Percentiles rank a stretch among this genome's conserved stretches.
phyloP scores from a whole-genome alignment of 1,140 invertebrate species.

The Xylocopa sonorina region DNA sequence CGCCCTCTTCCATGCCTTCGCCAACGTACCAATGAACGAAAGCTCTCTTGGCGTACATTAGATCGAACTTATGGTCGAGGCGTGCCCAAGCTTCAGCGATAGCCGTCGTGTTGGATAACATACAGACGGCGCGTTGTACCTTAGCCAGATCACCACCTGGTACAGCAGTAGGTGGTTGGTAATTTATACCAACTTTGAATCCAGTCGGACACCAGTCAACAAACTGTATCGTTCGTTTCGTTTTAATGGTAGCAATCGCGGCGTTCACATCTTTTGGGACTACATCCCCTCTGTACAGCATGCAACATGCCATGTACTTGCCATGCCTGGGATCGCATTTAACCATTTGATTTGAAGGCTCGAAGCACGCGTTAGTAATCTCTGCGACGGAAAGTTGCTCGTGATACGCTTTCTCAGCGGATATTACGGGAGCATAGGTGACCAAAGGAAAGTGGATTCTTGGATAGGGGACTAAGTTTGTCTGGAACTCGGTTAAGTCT shows the following conservation, averaged over 20 bases:
- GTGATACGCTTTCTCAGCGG: constrained; percentile 80
- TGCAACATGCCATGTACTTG: constrained; percentile 85
- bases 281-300: constrained; percentile 85
- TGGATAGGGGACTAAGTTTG: constrained; percentile 76
- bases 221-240: constrained; percentile 81
- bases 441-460: constrained; percentile 84
- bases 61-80: constrained; percentile 62
- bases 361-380: constrained; percentile 85
- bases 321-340: constrained; percentile 83
- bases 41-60: constrained; percentile 65
- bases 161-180: constrained; percentile 86
- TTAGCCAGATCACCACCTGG: constrained; percentile 85
- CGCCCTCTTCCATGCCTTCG: constrained; percentile 64
- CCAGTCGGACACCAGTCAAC: constrained; percentile 86
- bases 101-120: constrained; percentile 86
- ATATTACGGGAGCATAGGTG: constrained; percentile 63
- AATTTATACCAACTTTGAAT: constrained; percentile 85
- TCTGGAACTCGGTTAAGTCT: constrained; percentile 64
- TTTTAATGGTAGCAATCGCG: constrained; percentile 61
- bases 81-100: constrained; percentile 65
- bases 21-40: constrained; percentile 86
- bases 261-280: constrained; percentile 87
- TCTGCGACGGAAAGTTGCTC: constrained; percentile 60
- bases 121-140: constrained; percentile 86
- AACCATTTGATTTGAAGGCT: constrained; percentile 86